Base-by-base conservation (phyloP, 2,113 vertebrate genomes). In the Diglossa brunneiventris region DNA sequence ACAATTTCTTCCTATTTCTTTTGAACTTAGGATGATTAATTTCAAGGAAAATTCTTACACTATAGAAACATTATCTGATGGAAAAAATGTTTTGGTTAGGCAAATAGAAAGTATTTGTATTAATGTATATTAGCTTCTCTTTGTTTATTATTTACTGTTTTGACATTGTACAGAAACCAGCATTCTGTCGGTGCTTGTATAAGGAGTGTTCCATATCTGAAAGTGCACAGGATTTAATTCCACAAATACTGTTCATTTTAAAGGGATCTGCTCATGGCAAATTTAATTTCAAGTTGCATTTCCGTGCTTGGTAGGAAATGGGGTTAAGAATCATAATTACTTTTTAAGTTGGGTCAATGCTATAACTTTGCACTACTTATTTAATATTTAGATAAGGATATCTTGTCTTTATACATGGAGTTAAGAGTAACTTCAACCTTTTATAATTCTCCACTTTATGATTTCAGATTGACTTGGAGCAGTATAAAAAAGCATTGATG, bases 391-490 rank as follows among this genome's bases (percentile, higher is more conserved):
- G 24, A 26, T 90, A 67, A 58, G 15, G 27, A 15, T 80, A 78
- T 56, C 26, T 53, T 69, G 14, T 44, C 35, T 91, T 77, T 63
- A 17, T 31, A 27, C 15, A 5, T 42, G 53, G 33, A 89, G 26
- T 74, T 78, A 68, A 80, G 63, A 87, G 37, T 49, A 62, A 4
- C 62, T 84, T 62, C 83, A 92, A 16, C 39, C 46, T 87, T 59
- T 46, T 81, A 15, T 53, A 83, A 76, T 90, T 94, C 11, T 96
- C 61, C 15, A 53, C 63, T 96, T 96, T n/a, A 10, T 97, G 69
- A 90, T 98, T 98, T 79, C 98, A 99, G 99, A 96, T 97, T 84
- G 99, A 99, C 97, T 91, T 99, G 97, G 99, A 99, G 69, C 99
- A 99, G 94, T 99, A 99, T 81, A 99, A 98, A 97, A 99, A 99